phyloP scores from a whole-genome alignment of 2,113 vertebrate species.

The Alosa alosa region DNA sequence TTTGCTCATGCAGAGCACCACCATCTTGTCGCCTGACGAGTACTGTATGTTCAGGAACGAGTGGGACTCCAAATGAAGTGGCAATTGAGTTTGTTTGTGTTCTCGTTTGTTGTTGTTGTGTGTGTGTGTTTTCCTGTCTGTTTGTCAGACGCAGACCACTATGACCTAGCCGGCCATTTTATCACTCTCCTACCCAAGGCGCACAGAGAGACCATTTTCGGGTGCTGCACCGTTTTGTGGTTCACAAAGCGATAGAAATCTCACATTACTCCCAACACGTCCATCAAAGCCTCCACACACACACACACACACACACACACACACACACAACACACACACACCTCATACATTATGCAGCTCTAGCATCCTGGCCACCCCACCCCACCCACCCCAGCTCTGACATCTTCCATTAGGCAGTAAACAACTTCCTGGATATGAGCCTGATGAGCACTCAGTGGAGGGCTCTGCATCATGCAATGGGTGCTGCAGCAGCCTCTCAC shows the following conservation, averaged over 20 bases:
- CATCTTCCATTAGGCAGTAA: slow-evolving; percentile 14
- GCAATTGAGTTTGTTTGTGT: neutral
- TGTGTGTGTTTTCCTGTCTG: neutral
- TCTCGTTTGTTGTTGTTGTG: neutral
- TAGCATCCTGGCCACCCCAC: neutral
- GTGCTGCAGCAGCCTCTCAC: neutral
- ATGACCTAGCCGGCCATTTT: neutral
- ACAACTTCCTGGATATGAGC: slow-evolving; percentile 2
- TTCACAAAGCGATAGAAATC: neutral
- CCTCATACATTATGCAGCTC: neutral
- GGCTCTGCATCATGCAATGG: neutral
- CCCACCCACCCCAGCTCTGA: neutral
- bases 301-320: neutral
- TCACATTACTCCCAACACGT: neutral
- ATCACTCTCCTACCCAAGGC: neutral
- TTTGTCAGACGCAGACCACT: neutral
- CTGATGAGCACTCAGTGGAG: slow-evolving; percentile 16
- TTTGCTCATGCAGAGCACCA: neutral
- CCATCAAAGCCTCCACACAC: neutral
- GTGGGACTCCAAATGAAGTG: neutral
- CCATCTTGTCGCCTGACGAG: neutral
- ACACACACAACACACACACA: neutral
- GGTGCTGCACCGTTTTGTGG: neutral
- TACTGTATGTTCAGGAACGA: neutral
- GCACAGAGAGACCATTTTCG: neutral